A percentile compares a stretch with the other conserved stretches of the same genome.
These are phyloP conservation scores for Bombyx huttoni DNA, from an alignment of 2,888 invertebrate species.

Conservation along the genomic window DNA sequence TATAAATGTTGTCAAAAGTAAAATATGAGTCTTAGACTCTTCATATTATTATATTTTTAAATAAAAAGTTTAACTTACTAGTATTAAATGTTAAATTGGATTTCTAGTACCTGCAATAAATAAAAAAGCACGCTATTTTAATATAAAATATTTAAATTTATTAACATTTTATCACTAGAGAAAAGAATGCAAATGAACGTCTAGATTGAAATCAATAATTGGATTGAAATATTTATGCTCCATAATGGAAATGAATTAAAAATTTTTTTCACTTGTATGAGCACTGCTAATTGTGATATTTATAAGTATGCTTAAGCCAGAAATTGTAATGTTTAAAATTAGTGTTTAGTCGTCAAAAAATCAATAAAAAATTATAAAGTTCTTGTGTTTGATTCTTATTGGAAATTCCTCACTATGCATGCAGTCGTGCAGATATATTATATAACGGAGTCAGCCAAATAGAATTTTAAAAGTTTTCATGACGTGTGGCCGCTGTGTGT, in stretches of 20 bases:
- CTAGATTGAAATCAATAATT: background rate
- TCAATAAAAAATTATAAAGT: background rate
- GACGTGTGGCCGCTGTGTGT: background rate
- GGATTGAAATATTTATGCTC: background rate
- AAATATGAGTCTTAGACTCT: background rate
- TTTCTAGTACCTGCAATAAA: background rate
- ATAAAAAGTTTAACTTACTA: background rate
- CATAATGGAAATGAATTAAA: background rate
- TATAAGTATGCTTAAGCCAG: slow-evolving; percentile 23
- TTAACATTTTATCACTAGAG: background rate
- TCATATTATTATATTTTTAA: background rate
- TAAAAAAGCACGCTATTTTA: background rate
- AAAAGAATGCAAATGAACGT: background rate
- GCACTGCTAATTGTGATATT: slow-evolving; percentile 1
- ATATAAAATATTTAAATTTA: background rate
- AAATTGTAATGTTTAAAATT: slow-evolving; percentile 5
- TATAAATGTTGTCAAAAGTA: background rate
- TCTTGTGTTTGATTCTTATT: background rate
- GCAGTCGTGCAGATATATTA: background rate
- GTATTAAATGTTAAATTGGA: background rate
- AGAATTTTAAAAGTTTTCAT: background rate
- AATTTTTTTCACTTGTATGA: slow-evolving; percentile 4
- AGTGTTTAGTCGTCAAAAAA: slow-evolving; percentile 8
- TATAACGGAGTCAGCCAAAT: background rate
- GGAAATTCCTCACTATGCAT: background rate